These are phyloP conservation scores for Torymus aiolomorphi DNA, from an alignment of 2,888 invertebrate species.

Conservation along the genomic window DNA sequence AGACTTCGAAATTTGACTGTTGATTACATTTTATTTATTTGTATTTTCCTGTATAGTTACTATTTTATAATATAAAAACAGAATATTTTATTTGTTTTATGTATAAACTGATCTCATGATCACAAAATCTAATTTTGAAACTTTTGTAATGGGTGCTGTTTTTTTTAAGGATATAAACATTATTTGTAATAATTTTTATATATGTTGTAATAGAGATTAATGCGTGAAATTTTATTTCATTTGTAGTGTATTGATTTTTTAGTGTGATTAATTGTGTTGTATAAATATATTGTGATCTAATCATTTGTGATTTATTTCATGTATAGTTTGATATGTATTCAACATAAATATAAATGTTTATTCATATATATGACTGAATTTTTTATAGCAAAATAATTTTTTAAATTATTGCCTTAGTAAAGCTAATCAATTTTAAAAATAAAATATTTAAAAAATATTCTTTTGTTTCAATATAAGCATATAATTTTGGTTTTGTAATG, in stretches of 20 bases:
- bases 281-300: conserved; percentile 24
- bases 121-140: conserved; percentile 25
- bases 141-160: conserved; percentile 23
- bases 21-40: conserved; percentile 63
- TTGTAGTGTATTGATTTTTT: conserved; percentile 24
- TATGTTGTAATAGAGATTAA: conserved; percentile 12
- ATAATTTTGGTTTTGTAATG: conserved; percentile 1
- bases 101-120: conserved; percentile 31
- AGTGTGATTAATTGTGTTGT: not conserved
- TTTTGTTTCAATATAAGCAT: no score
- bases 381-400: not conserved
- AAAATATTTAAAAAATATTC: no score
- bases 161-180: not conserved
- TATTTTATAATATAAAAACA: conserved; percentile 23
- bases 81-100: conserved; percentile 31
- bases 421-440: no score
- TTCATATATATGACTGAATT: not conserved
- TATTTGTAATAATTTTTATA: conserved; percentile 26
- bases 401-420: not conserved
- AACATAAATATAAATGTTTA: conserved; percentile 11
- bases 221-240: conserved; percentile 15
- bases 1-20: conserved; percentile 68
- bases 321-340: conserved; percentile 33
- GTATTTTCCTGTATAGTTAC: conserved; percentile 44
- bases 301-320: conserved; percentile 9